These are phyloP conservation scores for Tipula vernalis DNA, from an alignment of 2,888 invertebrate genomes.

Conservation along the genomic window DNA sequence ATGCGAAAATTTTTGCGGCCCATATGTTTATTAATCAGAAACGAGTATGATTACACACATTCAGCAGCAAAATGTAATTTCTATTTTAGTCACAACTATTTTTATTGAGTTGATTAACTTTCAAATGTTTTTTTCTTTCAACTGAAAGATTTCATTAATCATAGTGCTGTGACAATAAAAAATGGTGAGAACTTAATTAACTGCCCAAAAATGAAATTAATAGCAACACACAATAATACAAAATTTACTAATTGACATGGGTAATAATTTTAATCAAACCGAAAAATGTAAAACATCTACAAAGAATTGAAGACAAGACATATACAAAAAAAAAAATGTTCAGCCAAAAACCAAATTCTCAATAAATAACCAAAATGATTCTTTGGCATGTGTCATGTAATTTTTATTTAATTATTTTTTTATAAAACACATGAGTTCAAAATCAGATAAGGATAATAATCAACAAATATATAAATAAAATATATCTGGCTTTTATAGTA, in stretches of 20 bases:
- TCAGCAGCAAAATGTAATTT: too few species aligned
- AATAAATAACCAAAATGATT: neutral
- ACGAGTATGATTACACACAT: too few species aligned
- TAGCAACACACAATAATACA: neutral
- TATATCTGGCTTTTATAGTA: neutral
- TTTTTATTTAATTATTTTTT: neutral
- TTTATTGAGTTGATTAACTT: too few species aligned
- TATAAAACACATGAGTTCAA: neutral
- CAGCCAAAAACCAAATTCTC: neutral
- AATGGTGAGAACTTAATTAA: neutral
- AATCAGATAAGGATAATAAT: neutral
- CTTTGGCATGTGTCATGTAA: neutral
- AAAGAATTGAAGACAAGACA: neutral
- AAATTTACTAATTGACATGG: neutral
- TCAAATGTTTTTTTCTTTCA: too few species aligned
- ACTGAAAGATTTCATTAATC: neutral
- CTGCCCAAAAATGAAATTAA: neutral
- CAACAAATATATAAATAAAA: neutral
- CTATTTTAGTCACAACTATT: too few species aligned
- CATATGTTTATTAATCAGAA: too few species aligned
- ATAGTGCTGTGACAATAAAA: neutral
- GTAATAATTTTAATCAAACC: neutral
- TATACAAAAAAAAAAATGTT: neutral
- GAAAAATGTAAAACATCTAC: neutral
- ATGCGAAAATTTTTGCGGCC: too few species aligned